Percentiles rank a stretch among this genome's conserved stretches.
Evolutionary conservation across 2,113 vertebrate genomes (phyloP).

Genomic region (Rhea americana): DNA sequence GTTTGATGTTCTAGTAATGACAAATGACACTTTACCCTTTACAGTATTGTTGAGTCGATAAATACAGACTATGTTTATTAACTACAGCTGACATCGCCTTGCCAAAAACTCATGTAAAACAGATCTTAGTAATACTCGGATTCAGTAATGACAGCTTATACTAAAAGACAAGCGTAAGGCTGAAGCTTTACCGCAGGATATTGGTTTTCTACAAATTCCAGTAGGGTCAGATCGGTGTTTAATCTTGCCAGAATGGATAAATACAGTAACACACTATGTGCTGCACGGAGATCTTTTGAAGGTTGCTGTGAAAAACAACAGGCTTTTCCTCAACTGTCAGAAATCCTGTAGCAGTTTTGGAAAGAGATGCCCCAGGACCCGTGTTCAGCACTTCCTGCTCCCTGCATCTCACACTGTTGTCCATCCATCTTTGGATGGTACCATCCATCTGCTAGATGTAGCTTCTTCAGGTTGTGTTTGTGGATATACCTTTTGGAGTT

Average conservation of each 20-base stretch:
- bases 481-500: no score
- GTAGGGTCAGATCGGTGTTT: conserved; percentile 22
- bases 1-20: conserved; percentile 60
- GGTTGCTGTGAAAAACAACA: background rate
- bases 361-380: background rate
- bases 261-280: background rate
- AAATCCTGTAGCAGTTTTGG: background rate
- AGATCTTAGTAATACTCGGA: conserved; percentile 35
- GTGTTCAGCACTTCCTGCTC: background rate
- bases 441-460: background rate
- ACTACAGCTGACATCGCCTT: conserved; percentile 59
- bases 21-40: conserved; percentile 67
- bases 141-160: conserved; percentile 43
- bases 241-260: conserved; percentile 5
- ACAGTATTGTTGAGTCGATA: conserved; percentile 54
- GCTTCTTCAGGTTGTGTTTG: background rate
- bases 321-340: background rate
- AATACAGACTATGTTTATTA: conserved; percentile 66
- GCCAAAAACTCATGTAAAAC: conserved; percentile 62
- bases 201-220: conserved; percentile 49
- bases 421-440: background rate
- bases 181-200: conserved; percentile 61
- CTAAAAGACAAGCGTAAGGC: conserved; percentile 44
- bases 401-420: background rate
- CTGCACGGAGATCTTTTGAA: background rate